Percentiles rank a stretch among this genome's conserved stretches.
phyloP scores from a whole-genome alignment of 2,888 invertebrate species.

The Machimus atricapillus region DNA sequence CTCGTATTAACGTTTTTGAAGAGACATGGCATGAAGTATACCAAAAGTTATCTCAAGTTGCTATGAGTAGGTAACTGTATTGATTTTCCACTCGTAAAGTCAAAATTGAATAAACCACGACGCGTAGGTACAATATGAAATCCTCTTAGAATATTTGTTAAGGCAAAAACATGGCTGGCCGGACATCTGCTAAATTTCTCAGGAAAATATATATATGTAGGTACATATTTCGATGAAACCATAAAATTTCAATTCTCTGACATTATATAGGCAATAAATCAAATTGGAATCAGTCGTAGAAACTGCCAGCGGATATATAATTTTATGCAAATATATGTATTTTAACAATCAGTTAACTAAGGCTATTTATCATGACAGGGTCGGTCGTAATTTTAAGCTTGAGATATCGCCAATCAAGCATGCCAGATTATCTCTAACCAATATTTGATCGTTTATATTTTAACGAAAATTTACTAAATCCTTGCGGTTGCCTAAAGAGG shows the following conservation, averaged over 20 bases:
- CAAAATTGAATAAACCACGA: not conserved
- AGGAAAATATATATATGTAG: not conserved
- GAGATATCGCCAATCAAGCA: not conserved
- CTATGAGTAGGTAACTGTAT: not conserved
- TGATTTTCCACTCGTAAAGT: not conserved
- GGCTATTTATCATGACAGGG: not conserved
- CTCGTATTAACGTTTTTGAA: not conserved
- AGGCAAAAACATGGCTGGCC: not conserved
- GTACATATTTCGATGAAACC: not conserved
- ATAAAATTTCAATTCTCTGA: not conserved
- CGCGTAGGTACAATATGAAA: not conserved
- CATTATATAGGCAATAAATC: not conserved
- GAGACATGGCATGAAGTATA: not conserved
- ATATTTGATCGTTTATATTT: not conserved
- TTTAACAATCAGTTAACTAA: not conserved
- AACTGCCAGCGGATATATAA: not conserved
- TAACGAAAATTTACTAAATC: not conserved
- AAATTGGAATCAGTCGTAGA: not conserved
- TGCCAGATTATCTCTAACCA: not conserved
- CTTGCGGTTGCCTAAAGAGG: not conserved
- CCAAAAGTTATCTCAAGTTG: not conserved
- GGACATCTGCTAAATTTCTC: not conserved
- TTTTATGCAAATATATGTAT: not conserved
- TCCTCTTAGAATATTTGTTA: not conserved
- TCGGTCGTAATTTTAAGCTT: not conserved